Percentiles rank a stretch among this genome's conserved stretches.
phyloP scores from a whole-genome alignment of 1,140 invertebrate genomes.

The Drusus annulatus region DNA sequence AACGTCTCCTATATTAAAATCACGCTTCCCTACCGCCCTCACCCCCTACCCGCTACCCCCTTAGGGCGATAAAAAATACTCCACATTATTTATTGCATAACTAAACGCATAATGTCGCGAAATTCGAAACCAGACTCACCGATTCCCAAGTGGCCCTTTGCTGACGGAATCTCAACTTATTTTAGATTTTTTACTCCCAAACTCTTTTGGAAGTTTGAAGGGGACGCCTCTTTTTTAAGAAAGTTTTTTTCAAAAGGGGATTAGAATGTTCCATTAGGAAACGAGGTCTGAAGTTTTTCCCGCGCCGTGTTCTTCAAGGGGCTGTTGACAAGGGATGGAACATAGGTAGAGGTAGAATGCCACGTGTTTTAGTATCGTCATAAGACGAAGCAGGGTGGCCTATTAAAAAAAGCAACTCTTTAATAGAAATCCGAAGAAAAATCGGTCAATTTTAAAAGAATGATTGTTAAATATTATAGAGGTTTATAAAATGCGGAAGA shows the following conservation, averaged over 20 bases:
- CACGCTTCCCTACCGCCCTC: slow-evolving; percentile 36
- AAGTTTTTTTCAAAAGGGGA: slow-evolving; percentile 13
- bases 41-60: not conserved
- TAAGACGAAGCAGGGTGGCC: too few species aligned
- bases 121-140: slow-evolving; percentile 57
- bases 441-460: too few species aligned
- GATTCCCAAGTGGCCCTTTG: slow-evolving; percentile 50
- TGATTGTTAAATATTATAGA: not conserved
- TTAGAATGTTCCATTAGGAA: slow-evolving; percentile 37
- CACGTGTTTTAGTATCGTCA: not conserved
- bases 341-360: not conserved
- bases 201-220: slow-evolving; percentile 20
- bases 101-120: slow-evolving; percentile 58
- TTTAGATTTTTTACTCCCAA: slow-evolving; percentile 12
- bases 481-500: too few species aligned
- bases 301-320: not conserved
- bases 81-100: slow-evolving; percentile 57
- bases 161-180: slow-evolving; percentile 11
- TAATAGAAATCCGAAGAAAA: too few species aligned
- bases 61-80: slow-evolving; percentile 29
- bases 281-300: not conserved
- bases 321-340: not conserved
- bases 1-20: slow-evolving; percentile 56
- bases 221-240: slow-evolving; percentile 11
- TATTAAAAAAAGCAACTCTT: too few species aligned